phyloP scores from a whole-genome alignment of 2,113 vertebrate species.

The Rhodinocichla rosea region DNA sequence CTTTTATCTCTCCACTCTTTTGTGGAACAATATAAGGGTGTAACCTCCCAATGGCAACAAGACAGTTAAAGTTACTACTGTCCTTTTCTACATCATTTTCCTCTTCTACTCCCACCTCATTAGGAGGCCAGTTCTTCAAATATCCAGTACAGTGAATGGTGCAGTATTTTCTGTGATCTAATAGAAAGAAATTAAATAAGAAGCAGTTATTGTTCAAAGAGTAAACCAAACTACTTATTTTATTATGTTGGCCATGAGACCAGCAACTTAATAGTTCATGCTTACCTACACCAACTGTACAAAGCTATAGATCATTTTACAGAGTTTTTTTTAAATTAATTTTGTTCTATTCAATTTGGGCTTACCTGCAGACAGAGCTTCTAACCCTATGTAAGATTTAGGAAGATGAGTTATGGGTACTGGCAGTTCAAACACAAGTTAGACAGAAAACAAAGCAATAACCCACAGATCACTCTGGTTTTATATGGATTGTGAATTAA shows the following conservation, averaged over 20 bases:
- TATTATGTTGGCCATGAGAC: not conserved
- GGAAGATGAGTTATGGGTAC: not conserved
- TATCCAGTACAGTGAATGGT: conserved; percentile 91
- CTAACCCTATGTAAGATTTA: not conserved
- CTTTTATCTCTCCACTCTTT: conserved; percentile 79
- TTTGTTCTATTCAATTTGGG: not conserved
- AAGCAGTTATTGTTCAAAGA: conserved; percentile 1
- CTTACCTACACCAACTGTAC: not conserved
- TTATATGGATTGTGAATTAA: not conserved
- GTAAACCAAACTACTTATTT: not conserved
- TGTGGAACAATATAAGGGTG: conserved; percentile 78
- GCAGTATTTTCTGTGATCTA: conserved; percentile 87
- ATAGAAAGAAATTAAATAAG: conserved; percentile 12
- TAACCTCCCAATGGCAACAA: conserved; percentile 86
- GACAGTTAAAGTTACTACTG: conserved; percentile 82
- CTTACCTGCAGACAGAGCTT: not conserved
- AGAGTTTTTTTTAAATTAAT: not conserved
- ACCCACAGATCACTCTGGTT: not conserved
- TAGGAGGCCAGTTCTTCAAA: conserved; percentile 85
- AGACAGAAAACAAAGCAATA: not conserved
- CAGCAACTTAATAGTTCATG: not conserved
- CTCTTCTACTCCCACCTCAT: conserved; percentile 79
- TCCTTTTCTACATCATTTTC: conserved; percentile 82
- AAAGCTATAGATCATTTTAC: not conserved
- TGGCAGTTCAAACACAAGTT: not conserved